Conservation (phyloP, 2,888 invertebrate species). For the Hyposoter dolosus region DNA sequence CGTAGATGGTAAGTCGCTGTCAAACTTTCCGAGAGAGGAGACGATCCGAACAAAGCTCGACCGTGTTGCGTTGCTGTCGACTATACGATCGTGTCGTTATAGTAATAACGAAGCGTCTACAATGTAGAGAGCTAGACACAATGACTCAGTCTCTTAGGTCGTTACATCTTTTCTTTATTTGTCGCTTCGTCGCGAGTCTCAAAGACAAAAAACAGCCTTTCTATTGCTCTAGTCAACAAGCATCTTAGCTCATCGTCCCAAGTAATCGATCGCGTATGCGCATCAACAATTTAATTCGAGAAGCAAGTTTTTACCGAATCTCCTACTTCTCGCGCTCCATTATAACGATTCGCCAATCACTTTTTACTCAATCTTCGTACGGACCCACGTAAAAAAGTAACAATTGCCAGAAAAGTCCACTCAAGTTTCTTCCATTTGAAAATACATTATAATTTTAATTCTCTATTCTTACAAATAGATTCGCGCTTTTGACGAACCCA, state of each 20-base stretch:
- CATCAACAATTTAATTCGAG: neutral
- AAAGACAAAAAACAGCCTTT: conserved; percentile 7
- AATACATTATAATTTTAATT: too few species aligned
- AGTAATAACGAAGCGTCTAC: neutral
- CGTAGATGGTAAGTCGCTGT: conserved; percentile 59
- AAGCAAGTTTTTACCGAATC: neutral
- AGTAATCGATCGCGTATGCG: neutral
- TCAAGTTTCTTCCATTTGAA: too few species aligned
- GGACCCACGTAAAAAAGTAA: neutral
- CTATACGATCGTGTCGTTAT: conserved; percentile 8
- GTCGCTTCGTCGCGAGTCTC: neutral
- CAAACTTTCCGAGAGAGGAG: conserved; percentile 45
- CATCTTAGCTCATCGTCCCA: neutral
- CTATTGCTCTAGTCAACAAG: neutral
- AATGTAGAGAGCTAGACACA: conserved; percentile 40
- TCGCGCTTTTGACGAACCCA: too few species aligned
- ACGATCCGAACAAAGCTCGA: neutral
- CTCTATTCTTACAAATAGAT: too few species aligned
- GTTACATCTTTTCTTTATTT: conserved; percentile 49
- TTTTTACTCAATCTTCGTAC: neutral
- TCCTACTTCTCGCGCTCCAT: neutral
- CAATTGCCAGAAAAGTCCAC: too few species aligned
- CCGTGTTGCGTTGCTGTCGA: neutral
- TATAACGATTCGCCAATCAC: neutral
- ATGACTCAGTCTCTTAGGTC: conserved; percentile 43